Conservation (phyloP, 1,140 invertebrate genomes). For the Coenobita brevimanus region DNA sequence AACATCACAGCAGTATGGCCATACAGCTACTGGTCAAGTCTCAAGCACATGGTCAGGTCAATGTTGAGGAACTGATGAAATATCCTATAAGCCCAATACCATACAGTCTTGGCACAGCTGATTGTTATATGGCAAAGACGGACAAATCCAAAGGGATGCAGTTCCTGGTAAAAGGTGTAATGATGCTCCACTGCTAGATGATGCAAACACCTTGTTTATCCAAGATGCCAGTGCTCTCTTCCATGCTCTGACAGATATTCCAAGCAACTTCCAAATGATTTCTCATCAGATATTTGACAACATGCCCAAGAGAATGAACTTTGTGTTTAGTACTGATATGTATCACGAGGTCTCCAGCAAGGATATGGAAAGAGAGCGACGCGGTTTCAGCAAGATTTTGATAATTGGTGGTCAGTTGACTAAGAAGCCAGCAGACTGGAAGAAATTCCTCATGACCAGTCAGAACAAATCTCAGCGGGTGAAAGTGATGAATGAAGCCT, state of each 20-base stretch:
- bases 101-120: neutral
- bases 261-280: constrained; percentile 9
- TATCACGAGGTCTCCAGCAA: constrained; percentile 4
- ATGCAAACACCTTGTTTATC: constrained; percentile 6
- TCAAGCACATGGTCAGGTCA: neutral
- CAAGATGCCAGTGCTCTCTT: constrained; percentile 20
- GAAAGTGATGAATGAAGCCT: neutral
- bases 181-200: neutral
- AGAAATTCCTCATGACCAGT: neutral
- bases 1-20: constrained; percentile 3
- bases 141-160: constrained; percentile 1
- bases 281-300: neutral
- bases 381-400: neutral
- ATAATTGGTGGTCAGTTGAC: constrained; percentile 3
- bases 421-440: constrained; percentile 1
- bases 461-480: neutral
- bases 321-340: constrained; percentile 5
- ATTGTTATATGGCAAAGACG: neutral
- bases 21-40: constrained; percentile 28
- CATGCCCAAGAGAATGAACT: neutral
- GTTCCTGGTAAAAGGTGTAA: constrained; percentile 3
- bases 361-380: neutral
- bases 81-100: neutral
- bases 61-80: neutral
- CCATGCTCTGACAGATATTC: constrained; percentile 5